A percentile compares a stretch with the other conserved stretches of the same genome.
phyloP scores from a whole-genome alignment of 2,888 invertebrate species.

The Heliconius ethilla region DNA sequence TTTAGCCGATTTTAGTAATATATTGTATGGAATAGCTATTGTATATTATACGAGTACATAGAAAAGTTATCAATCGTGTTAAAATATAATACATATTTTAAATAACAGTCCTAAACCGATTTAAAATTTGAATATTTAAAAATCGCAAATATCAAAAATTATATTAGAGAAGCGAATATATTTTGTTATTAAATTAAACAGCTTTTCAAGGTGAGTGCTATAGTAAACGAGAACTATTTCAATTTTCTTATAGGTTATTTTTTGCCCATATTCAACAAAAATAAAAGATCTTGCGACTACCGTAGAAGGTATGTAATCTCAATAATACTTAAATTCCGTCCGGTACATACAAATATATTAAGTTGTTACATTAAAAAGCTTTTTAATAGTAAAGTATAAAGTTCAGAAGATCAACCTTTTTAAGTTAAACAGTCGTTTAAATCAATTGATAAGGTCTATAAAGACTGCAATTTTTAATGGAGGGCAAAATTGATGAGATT shows the following conservation, averaged over 20 bases:
- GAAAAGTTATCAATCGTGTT: no score
- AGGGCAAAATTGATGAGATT: slow-evolving; percentile 19
- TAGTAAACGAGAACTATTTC: not conserved
- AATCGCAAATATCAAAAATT: not conserved
- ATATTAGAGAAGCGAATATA: not conserved
- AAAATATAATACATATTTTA: no score
- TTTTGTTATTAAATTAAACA: not conserved
- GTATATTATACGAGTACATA: no score
- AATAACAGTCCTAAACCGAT: no score
- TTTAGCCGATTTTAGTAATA: not conserved
- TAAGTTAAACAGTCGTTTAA: slow-evolving; percentile 37
- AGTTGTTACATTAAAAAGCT: slow-evolving; percentile 30
- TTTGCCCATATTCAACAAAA: not conserved
- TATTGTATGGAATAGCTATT: no score
- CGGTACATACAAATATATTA: not conserved
- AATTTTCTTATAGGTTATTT: not conserved
- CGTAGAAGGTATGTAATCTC: not conserved
- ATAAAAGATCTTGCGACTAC: not conserved
- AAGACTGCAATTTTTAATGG: slow-evolving; percentile 34
- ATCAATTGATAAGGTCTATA: slow-evolving; percentile 39
- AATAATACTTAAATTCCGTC: not conserved
- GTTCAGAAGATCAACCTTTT: slow-evolving; percentile 29
- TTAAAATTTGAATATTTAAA: not conserved
- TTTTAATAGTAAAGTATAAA: slow-evolving; percentile 25
- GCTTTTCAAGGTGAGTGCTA: not conserved